Base-by-base conservation (phyloP, 2,888 invertebrate species). In the Diarsia brunnea region DNA sequence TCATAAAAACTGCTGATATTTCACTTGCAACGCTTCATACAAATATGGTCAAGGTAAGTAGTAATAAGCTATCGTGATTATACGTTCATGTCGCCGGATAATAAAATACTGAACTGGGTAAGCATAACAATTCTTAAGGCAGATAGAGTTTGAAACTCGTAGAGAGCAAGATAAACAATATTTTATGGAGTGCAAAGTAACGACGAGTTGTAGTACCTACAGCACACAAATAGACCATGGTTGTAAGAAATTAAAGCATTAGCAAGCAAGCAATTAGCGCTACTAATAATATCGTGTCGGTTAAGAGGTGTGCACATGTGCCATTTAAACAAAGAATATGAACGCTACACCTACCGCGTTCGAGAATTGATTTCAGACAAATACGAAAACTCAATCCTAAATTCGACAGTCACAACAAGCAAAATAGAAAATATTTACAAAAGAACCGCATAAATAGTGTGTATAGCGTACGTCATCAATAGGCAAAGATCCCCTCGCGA, bases 1-100 rank as follows among this genome's bases (percentile, higher is more conserved):
- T 84, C 80, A 79, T 86, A 87, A 88, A 89, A 87, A 90, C 84
- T 80, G 82, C 79, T 84, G 90, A 89, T 88, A 90, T 90, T 89
- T 90, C 88, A 90, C 90, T 89, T 79, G 80, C 79, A 83, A 82
- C 79, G 73, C 73, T 72, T 84, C 78, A 84, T 81, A 84, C 88
- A 79, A 84, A 90, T 85, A 87, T 88, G 89, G 86, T 75, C 60
- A 81, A 85, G 77, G 79, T 87, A 88, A 87, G 78, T 55, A 66
- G 75, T 79, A 81, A 86, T 83, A 78, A 78, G 75, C 69, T 63
- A 70, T 83, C 67, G 80, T 81, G 78, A 81, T 81, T 81, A 85
- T 69, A 79, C 74, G 75, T 76, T 70, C 69, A 66, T 71, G 71
- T 69, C 45, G 51, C 45, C 31, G 63, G 45, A 38, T 61, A 27